A percentile compares a stretch with the other conserved stretches of the same genome.
phyloP scores from a whole-genome alignment of 2,797 vertebrate genomes.

The Semaprochilodus insignis region DNA sequence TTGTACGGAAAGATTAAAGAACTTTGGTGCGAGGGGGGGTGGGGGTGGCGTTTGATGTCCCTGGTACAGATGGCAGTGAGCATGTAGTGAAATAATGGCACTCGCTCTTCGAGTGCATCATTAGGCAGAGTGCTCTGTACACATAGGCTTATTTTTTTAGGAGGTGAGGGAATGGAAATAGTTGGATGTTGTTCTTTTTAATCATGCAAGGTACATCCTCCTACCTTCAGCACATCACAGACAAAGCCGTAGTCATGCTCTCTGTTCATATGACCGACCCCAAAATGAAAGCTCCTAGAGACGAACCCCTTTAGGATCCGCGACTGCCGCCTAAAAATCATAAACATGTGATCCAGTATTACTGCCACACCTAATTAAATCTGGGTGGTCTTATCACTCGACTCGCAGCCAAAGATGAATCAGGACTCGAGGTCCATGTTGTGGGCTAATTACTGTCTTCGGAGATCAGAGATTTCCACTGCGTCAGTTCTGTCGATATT shows the following conservation, averaged over 20 bases:
- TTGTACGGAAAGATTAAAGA: slow-evolving; percentile 47
- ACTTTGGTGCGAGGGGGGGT: not conserved
- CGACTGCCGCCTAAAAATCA: slow-evolving; percentile 5
- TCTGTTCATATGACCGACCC: not conserved
- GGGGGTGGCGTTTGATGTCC: slow-evolving; percentile 42
- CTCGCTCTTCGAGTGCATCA: slow-evolving; percentile 43
- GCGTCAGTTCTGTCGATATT: not conserved
- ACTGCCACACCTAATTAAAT: slow-evolving; percentile 44
- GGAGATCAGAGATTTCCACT: slow-evolving; percentile 9
- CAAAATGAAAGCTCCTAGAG: slow-evolving; percentile 1
- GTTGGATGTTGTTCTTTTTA: slow-evolving; percentile 10
- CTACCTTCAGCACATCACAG: slow-evolving; percentile 15
- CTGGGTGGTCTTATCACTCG: slow-evolving; percentile 40
- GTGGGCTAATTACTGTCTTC: not conserved
- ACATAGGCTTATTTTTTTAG: slow-evolving; percentile 26
- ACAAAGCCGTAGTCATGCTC: not conserved
- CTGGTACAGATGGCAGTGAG: slow-evolving; percentile 40
- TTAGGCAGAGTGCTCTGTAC: slow-evolving; percentile 46
- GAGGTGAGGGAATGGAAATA: slow-evolving; percentile 28
- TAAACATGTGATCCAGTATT: slow-evolving; percentile 24
- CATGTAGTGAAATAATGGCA: slow-evolving; percentile 41
- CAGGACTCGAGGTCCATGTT: not conserved
- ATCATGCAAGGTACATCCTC: slow-evolving; percentile 20
- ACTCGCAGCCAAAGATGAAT: slow-evolving; percentile 32
- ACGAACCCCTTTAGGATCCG: not conserved